Conservation (phyloP, 2,888 invertebrate species). For the Protonemura montana region DNA sequence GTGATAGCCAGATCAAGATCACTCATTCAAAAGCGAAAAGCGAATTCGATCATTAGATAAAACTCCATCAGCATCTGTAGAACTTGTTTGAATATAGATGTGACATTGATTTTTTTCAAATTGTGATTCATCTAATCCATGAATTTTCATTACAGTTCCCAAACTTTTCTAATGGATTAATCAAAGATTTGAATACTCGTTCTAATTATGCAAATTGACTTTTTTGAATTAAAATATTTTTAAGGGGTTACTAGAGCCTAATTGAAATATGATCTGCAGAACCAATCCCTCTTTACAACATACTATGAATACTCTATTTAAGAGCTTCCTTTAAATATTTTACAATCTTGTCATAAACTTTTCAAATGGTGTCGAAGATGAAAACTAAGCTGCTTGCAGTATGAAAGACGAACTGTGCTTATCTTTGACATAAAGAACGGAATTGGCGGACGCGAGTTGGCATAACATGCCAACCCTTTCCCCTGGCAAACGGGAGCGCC, state of each 20-base stretch:
- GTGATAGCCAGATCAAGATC: background rate
- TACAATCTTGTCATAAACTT: background rate
- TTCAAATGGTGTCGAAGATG: background rate
- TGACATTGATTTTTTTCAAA: constrained; percentile 7
- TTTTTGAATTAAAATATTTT: background rate
- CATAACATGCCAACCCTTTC: background rate
- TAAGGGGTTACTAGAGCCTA: background rate
- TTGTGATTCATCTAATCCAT: background rate
- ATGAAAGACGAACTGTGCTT: background rate
- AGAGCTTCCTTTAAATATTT: constrained; percentile 1
- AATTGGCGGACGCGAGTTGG: background rate
- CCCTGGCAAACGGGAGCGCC: background rate
- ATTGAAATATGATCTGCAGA: background rate
- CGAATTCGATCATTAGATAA: background rate
- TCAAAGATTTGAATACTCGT: background rate
- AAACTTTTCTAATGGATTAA: background rate
- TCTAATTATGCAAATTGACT: background rate
- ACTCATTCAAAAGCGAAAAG: background rate
- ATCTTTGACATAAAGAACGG: background rate
- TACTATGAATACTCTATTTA: background rate
- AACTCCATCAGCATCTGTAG: background rate
- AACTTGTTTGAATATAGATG: background rate
- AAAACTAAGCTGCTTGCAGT: background rate
- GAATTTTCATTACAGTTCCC: background rate
- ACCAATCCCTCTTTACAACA: background rate